Base-by-base conservation (phyloP, 2,113 vertebrate genomes). In the Atlantisia rogersi region DNA sequence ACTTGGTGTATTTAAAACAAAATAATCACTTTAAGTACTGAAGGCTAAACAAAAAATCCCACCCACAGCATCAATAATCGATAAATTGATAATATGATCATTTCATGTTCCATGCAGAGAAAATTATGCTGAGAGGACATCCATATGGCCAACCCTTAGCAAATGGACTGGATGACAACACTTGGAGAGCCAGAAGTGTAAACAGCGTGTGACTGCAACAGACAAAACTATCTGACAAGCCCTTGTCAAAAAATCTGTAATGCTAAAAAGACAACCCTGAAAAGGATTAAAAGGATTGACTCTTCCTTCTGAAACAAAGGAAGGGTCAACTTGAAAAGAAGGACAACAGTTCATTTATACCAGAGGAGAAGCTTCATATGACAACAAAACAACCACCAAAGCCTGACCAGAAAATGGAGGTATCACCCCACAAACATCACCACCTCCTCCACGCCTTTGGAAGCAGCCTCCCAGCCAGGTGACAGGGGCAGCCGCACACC, bases 381-480 rank as follows among this genome's bases (percentile, higher is more conserved):
- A 55, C 50, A 50, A 85, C 11, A 64, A 15, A 70, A 29, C 7
- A 22, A 64, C 5, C n/a, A 42, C 32, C 32, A 32, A 62, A 78
- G 69, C 22, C 64, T 74, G 55, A 62, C 12, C 1, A 2, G 37
- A 50, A 31, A 68, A 58, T 5, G 7, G 0, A 55, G 42, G 31
- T 70, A n/a, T 7, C 13, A 44, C 4, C 2, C 44, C 62, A 71
- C 10, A 0, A 0, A 31, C 40, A 79, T 11, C 5, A 2, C 2
- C 2, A 52, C 8, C 16, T 35, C 35, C 48, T 60, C 42, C 35
- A 5, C 10, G 42, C 18, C 69, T 6, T 21, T 35, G 50, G 56
- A 7, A 87, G 35, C 44, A 39, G 46, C 22, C 4, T 58, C 15
- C 42, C n/a, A 62, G 26, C 25, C 2, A 0, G 24, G 18, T 18